These are phyloP conservation scores for Hemichromis elongatus DNA, from an alignment of 2,113 vertebrate genomes.

Conservation along the genomic window DNA sequence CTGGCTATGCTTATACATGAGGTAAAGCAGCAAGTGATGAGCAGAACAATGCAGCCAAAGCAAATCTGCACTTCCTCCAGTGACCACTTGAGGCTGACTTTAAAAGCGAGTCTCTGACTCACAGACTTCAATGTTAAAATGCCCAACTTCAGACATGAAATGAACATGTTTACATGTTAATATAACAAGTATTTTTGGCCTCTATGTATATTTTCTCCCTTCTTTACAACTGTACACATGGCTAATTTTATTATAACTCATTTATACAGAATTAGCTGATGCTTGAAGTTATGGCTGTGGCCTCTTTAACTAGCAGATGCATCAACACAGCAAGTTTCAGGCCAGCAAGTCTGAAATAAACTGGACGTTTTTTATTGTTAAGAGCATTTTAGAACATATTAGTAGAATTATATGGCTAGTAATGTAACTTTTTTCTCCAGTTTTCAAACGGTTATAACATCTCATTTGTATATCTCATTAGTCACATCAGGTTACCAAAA, in stretches of 20 bases:
- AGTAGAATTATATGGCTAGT: background rate
- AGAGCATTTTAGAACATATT: background rate
- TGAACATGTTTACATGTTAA: background rate
- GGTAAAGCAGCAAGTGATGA: background rate
- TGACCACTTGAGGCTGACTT: background rate
- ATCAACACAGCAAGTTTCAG: background rate
- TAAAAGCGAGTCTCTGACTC: background rate
- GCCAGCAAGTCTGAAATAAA: background rate
- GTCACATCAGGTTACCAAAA: background rate
- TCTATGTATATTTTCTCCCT: background rate
- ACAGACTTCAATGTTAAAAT: rapidly evolving
- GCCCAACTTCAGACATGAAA: background rate
- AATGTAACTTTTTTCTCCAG: background rate
- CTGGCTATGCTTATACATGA: background rate
- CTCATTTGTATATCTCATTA: too few species aligned
- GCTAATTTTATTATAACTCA: background rate
- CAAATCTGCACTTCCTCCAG: background rate
- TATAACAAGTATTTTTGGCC: background rate
- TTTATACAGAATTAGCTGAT: background rate
- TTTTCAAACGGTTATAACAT: background rate
- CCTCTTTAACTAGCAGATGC: background rate
- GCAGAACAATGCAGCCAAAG: background rate
- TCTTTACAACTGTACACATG: rapidly evolving
- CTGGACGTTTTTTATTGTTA: background rate
- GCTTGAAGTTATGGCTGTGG: background rate